A percentile compares a stretch with the other conserved stretches of the same genome.
Conservation (phyloP, 2,888 invertebrate genomes). For the Ochlodes sylvanus region DNA sequence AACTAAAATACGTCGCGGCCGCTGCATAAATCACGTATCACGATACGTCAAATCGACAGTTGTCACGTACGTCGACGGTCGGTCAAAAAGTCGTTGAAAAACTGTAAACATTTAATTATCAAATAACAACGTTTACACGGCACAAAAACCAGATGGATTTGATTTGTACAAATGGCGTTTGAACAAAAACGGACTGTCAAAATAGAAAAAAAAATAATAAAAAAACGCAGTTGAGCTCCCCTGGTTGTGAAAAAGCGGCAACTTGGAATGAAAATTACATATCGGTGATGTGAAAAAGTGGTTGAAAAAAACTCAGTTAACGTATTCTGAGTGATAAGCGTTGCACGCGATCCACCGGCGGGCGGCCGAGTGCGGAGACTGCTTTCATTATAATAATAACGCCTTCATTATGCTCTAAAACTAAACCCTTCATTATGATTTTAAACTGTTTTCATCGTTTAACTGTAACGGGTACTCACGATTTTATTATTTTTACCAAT, state of each 20-base stretch:
- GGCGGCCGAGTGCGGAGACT: constrained; percentile 38
- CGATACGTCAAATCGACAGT: constrained; percentile 22
- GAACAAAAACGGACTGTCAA: constrained; percentile 32
- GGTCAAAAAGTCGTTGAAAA: constrained; percentile 42
- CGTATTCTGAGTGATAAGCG: constrained; percentile 62
- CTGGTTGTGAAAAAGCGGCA: constrained; percentile 68
- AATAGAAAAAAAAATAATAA: constrained; percentile 48
- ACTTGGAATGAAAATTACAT: constrained; percentile 70
- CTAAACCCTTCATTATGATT: no score
- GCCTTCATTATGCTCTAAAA: background rate
- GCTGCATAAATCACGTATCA: constrained; percentile 16
- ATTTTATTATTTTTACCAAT: no score
- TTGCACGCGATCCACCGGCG: constrained; percentile 55
- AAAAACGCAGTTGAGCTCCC: constrained; percentile 61
- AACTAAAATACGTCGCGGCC: background rate
- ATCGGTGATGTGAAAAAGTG: constrained; percentile 66
- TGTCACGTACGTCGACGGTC: constrained; percentile 24
- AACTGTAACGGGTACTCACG: no score
- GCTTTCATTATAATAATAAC: constrained; percentile 31
- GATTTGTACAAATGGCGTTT: constrained; percentile 37
- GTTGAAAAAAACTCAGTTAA: constrained; percentile 55
- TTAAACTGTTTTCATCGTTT: no score
- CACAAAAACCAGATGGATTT: constrained; percentile 22
- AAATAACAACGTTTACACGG: constrained; percentile 22
- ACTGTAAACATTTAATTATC: constrained; percentile 51